phyloP scores from a whole-genome alignment of 2,888 invertebrate genomes.

The Andricus quercusramuli region DNA sequence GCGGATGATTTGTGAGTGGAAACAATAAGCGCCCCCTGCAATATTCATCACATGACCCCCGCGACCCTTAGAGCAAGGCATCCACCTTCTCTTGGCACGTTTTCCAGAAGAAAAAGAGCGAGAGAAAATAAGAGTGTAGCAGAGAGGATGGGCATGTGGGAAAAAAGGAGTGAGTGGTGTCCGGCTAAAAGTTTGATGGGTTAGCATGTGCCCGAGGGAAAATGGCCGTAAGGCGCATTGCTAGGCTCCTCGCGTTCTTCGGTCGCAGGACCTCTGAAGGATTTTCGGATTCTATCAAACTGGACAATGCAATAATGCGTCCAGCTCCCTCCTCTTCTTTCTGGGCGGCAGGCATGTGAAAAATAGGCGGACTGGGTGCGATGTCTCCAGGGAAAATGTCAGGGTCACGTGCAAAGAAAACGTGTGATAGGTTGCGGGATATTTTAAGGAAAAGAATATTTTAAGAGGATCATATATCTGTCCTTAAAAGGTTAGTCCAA shows the following conservation, averaged over 20 bases:
- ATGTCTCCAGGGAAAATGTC: conserved; percentile 27
- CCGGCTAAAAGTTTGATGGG: conserved; percentile 79
- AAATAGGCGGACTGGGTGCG: conserved; percentile 62
- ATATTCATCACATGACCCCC: conserved; percentile 75
- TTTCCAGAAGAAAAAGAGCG: conserved; percentile 49
- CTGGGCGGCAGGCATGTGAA: conserved; percentile 61
- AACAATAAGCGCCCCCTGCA: conserved; percentile 78
- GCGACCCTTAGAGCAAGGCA: conserved; percentile 45
- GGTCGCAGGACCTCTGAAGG: conserved; percentile 72
- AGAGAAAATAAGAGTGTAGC: conserved; percentile 55
- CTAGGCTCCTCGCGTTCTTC: conserved; percentile 73
- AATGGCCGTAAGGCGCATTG: conserved; percentile 71
- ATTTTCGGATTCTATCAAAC: conserved; percentile 79
- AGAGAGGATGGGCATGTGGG: conserved; percentile 51
- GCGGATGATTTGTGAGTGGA: conserved; percentile 78
- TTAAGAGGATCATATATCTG: conserved; percentile 14
- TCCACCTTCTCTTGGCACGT: conserved; percentile 57
- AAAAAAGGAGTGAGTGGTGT: conserved; percentile 68
- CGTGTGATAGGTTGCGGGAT: conserved; percentile 31
- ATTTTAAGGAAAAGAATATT: conserved; percentile 20
- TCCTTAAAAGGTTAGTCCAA: background rate
- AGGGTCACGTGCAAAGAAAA: conserved; percentile 35
- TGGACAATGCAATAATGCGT: conserved; percentile 78
- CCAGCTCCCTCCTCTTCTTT: conserved; percentile 55
- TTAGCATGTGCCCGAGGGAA: conserved; percentile 72